Percentiles rank a stretch among this genome's conserved stretches.
These are phyloP conservation scores for Schrankia costaestrigalis DNA, from an alignment of 2,888 invertebrate species.

Conservation along the genomic window DNA sequence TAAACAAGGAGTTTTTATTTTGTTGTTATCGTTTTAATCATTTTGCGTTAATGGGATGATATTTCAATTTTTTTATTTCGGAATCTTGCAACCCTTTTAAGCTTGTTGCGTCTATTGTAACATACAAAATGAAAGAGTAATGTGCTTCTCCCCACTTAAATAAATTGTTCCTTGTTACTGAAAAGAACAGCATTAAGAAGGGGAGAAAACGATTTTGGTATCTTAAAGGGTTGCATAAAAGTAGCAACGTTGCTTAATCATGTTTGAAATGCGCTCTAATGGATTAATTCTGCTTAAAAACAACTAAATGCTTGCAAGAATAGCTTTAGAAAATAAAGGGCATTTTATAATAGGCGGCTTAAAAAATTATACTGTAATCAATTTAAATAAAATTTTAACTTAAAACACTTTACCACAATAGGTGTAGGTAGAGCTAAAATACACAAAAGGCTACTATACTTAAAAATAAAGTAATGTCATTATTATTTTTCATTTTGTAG, in stretches of 20 bases:
- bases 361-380: too few relatives aligned
- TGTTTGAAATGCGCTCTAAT: conserved; percentile 42
- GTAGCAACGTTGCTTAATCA: conserved; percentile 62
- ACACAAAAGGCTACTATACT: too few relatives aligned
- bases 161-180: conserved; percentile 66
- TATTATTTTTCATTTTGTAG: too few relatives aligned
- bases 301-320: conserved; percentile 16
- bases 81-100: conserved; percentile 41
- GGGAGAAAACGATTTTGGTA: conserved; percentile 42
- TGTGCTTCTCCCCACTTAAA: conserved; percentile 51
- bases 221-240: conserved; percentile 50
- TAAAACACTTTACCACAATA: too few relatives aligned
- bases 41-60: conserved; percentile 57
- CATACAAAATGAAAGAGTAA: conserved; percentile 54
- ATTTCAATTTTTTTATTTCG: conserved; percentile 41
- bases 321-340: conserved; percentile 3
- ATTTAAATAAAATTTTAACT: too few relatives aligned
- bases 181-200: conserved; percentile 53
- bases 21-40: conserved; percentile 39
- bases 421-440: too few relatives aligned
- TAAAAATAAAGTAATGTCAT: too few relatives aligned
- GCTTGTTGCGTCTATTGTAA: conserved; percentile 44
- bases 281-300: conserved; percentile 32
- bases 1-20: conserved; percentile 2
- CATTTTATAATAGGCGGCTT: too few relatives aligned